Percentiles rank a stretch among this genome's conserved stretches.
Conservation (phyloP, 2,888 invertebrate genomes). For the Schizotus pectinicornis region DNA sequence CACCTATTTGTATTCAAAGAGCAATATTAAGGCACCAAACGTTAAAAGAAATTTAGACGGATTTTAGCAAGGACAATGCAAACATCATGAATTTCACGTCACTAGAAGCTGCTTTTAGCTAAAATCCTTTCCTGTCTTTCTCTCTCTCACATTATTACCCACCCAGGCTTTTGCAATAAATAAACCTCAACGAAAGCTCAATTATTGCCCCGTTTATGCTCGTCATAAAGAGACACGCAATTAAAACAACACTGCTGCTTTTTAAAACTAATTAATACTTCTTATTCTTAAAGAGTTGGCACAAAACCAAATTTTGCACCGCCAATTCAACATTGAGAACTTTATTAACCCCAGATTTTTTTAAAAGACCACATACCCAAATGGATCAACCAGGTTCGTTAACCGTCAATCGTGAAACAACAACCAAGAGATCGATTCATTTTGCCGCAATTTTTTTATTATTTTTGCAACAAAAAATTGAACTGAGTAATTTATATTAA, state of each 20-base stretch:
- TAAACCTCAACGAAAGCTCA: constrained; percentile 9
- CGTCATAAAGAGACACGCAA: neutral
- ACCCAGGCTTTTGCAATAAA: constrained; percentile 9
- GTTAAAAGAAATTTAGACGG: constrained; percentile 30
- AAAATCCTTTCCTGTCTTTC: constrained; percentile 1
- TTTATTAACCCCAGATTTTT: constrained; percentile 2
- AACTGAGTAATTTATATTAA: too few relatives aligned
- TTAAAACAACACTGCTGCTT: constrained; percentile 1
- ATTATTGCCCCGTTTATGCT: constrained; percentile 1
- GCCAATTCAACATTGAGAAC: neutral
- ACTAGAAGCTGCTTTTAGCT: constrained; percentile 21
- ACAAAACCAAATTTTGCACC: neutral
- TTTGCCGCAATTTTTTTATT: too few relatives aligned
- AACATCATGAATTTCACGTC: constrained; percentile 22
- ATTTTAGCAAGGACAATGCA: constrained; percentile 27
- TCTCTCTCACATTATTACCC: too few relatives aligned
- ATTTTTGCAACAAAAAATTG: too few relatives aligned
- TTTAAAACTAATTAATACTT: constrained; percentile 9
- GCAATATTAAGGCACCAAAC: constrained; percentile 33
- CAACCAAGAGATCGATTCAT: too few relatives aligned
- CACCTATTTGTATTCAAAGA: constrained; percentile 37
- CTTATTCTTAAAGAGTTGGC: neutral
- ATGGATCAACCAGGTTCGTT: too few relatives aligned
- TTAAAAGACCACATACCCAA: too few relatives aligned
- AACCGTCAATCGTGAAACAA: too few relatives aligned